Base-by-base conservation (phyloP, 2,797 vertebrate genomes). In the Periophthalmus magnuspinnatus region DNA sequence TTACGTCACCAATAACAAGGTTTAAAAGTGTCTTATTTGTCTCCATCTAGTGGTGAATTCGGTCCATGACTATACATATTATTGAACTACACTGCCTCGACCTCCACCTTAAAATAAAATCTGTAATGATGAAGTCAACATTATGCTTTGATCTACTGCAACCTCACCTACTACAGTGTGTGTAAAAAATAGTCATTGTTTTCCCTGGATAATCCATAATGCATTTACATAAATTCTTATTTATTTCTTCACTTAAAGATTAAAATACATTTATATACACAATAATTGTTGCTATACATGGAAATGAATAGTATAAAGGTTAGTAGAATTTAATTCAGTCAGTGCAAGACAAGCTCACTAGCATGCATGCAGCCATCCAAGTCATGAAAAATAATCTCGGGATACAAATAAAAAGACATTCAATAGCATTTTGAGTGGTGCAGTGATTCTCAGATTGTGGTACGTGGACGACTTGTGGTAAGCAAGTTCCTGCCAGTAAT, bases 1-100 rank as follows among this genome's bases (percentile, higher is more conserved):
- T 2, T 21, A 69, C 85, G 90, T 91, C 90, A 91, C 28, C 24
- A 47, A 55, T 19, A 57, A 17, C 63, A 60, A 74, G 78, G 57
- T 34, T 59, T 71, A 6, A 28, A n/a, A 0, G 1, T 0, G 5
- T 0, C 0, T 0, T 41, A 1, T 32, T n/a, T 81, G 78, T 74
- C 69, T 74, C 82, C 84, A 58, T 19, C 79, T 79, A 17, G 68
- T 6, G 83, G 62, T 48, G 22, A 19, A n/a, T 6, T 8, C 8
- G 13, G 9, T 17, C 24, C 3, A 19, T 54, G 38, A 45, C 45
- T 28, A 41, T 0, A 11, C 21, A 57, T 19, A 60, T 16, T 2
- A 34, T 50, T 45, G 41, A 45, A 13, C 13, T 45, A 14, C 41
- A 45, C 41, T 7, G 10, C 2, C 13, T 8, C 38, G 38, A 28